Percentiles rank a stretch among this genome's conserved stretches.
Evolutionary conservation across 2,888 invertebrate species (phyloP).

Genomic region (Eilema griseolum): DNA sequence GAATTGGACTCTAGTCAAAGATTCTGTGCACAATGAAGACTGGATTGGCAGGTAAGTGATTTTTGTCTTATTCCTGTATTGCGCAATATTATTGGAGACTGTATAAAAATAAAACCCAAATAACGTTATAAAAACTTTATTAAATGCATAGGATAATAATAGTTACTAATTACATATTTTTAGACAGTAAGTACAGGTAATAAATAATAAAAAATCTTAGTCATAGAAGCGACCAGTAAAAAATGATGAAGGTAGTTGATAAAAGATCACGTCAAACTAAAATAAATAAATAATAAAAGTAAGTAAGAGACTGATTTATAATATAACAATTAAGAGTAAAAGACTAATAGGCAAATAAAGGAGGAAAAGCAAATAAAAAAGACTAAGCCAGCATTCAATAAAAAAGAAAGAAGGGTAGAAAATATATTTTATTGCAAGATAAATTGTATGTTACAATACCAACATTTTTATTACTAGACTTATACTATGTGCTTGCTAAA

Average conservation of each 20-base stretch:
- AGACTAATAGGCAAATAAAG: too few species aligned
- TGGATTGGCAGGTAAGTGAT: slow-evolving; percentile 42
- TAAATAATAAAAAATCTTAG: not conserved
- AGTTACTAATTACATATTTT: not conserved
- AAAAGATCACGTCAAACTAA: too few species aligned
- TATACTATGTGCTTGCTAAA: too few species aligned
- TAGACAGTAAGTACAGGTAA: not conserved
- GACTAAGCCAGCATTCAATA: too few species aligned
- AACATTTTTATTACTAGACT: too few species aligned
- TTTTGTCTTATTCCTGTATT: slow-evolving; percentile 14
- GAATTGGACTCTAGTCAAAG: not conserved
- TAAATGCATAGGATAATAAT: not conserved
- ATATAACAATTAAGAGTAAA: too few species aligned
- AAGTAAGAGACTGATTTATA: too few species aligned
- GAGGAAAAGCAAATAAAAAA: too few species aligned
- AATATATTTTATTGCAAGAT: too few species aligned
- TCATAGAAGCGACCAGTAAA: not conserved
- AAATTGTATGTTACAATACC: too few species aligned
- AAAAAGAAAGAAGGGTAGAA: too few species aligned
- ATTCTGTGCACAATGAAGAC: slow-evolving; percentile 5
- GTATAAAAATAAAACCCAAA: not conserved
- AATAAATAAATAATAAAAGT: too few species aligned
- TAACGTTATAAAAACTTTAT: not conserved
- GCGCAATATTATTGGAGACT: not conserved
- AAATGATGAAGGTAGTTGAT: not conserved